Evolutionary conservation across 1,140 invertebrate species (phyloP), one percentile per base, ranked within the genome.

Genomic region (Hyles euphorbiae): DNA sequence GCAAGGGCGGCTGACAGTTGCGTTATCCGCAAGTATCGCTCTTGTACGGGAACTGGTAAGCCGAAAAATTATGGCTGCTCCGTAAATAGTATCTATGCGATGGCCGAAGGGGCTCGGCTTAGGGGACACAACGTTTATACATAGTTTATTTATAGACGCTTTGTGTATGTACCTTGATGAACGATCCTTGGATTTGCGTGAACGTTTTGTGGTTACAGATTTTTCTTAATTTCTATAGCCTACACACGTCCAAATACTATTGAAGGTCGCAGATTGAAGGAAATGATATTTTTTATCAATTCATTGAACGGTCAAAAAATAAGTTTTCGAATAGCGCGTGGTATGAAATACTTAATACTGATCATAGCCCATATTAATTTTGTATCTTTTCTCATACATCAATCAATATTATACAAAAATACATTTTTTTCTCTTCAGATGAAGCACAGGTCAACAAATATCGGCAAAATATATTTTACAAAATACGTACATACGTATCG

Each of bases 1-100:
- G 67, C 61, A 75, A 72, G 65, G 68, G 72, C 63, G 66, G 57
- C 56, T 77, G 74, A 74, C 72, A 69, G 62, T 59, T 36, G 52
- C 61, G 45, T 63, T 72, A 72, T 74, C 64, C 72, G 12, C 62
- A 36, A 50, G 58, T 68, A 76, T 72, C 51, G 63, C 58, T 74
- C 68, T 71, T 60, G 45, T 63, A 61, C 63, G 59, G 68, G 60
- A 50, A 58, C 53, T 63, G 56, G 48, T 75, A 75, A 78, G 75
- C 70, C 68, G 53, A 61, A 64, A 67, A 70, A 69, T 67, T 68
- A 72, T 71, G 57, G 56, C 59, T 49, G 56, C 46, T 51, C 46
- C 45, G 54, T 67, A 78, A 75, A 68, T 60, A 69, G 61, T 67
- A 78, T 67, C 48, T 73, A 73, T 70, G 62, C 51, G 51, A 57